Conservation (phyloP, 1,140 invertebrate species). For the Papilio machaon region DNA sequence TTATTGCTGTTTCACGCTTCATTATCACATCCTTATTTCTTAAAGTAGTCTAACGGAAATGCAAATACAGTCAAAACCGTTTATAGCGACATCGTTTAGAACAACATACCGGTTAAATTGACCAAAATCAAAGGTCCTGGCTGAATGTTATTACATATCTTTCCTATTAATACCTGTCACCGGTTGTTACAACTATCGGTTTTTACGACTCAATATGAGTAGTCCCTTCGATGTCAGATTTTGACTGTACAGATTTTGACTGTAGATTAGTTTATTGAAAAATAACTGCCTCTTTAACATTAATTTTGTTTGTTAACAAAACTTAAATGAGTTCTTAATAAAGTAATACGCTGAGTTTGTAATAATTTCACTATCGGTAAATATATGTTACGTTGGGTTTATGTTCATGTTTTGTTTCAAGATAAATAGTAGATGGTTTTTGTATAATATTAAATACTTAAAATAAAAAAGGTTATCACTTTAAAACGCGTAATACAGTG, state of each 20-base stretch:
- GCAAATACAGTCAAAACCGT: too few relatives aligned
- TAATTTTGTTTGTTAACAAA: background rate
- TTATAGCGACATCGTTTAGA: too few relatives aligned
- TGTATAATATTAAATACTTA: background rate
- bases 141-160: too few relatives aligned
- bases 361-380: background rate
- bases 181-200: too few relatives aligned
- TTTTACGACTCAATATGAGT: too few relatives aligned
- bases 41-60: conserved; percentile 5
- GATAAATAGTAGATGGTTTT: background rate
- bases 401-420: background rate
- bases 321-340: background rate
- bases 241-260: too few relatives aligned
- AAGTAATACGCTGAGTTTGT: background rate
- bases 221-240: too few relatives aligned
- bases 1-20: conserved; percentile 5
- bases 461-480: background rate
- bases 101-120: too few relatives aligned
- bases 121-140: too few relatives aligned
- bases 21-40: conserved; percentile 23
- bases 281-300: background rate
- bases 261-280: background rate
- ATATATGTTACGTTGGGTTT: background rate
- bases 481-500: background rate
- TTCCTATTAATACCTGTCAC: too few relatives aligned